These are phyloP conservation scores for Ceyx cyanopectus DNA, from an alignment of 2,113 vertebrate genomes.

Conservation along the genomic window DNA sequence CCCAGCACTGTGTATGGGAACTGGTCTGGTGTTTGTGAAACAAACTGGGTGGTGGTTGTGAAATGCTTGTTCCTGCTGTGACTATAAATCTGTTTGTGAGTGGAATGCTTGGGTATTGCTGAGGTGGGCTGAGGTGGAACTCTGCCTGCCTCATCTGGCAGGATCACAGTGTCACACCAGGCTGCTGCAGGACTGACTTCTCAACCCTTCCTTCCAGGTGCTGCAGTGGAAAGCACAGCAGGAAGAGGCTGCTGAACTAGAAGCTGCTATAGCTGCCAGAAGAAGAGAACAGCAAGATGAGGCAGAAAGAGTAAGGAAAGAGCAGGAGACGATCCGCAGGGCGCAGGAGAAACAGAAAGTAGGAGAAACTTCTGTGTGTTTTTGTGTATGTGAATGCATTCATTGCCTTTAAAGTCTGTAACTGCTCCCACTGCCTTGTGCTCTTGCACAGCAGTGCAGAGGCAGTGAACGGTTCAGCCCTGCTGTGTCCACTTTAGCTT, in stretches of 20 bases:
- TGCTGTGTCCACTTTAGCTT: not conserved
- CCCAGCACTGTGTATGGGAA: too few species aligned
- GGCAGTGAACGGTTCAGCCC: not conserved
- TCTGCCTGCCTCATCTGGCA: not conserved
- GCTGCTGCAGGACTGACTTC: not conserved
- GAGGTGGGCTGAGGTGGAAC: too few species aligned
- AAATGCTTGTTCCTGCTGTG: not conserved
- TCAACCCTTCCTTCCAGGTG: conserved; percentile 77
- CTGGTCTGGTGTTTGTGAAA: too few species aligned
- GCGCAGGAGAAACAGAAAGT: conserved; percentile 83
- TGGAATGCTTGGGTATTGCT: not conserved
- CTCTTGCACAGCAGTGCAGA: not conserved
- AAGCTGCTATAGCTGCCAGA: conserved; percentile 84
- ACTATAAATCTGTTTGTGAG: not conserved
- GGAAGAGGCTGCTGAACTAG: conserved; percentile 85
- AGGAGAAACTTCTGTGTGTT: not conserved
- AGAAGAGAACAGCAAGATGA: conserved; percentile 82
- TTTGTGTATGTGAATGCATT: not conserved
- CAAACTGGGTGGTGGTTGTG: not conserved
- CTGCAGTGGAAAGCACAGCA: conserved; percentile 86
- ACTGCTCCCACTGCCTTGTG: not conserved
- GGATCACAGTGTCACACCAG: not conserved
- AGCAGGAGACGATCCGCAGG: conserved; percentile 80
- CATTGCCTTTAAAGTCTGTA: not conserved
- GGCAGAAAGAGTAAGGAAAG: conserved; percentile 78